Conservation (phyloP, 2,888 invertebrate species). For the Trachelus iudaicus region DNA sequence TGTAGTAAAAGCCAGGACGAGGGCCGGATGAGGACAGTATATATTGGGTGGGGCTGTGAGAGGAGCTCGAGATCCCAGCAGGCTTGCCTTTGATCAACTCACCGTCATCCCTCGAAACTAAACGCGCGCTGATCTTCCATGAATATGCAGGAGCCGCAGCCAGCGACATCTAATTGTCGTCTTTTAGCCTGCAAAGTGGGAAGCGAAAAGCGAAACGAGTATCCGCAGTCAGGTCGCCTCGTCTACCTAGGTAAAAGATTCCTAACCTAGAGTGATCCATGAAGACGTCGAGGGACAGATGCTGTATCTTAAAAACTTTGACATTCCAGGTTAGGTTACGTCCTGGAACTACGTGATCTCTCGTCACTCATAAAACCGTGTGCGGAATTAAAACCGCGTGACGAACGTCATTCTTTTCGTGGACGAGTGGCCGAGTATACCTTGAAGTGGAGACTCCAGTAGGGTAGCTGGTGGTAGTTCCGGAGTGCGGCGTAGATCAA, state of each 20-base stretch:
- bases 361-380: not conserved
- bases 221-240: not conserved
- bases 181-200: slow-evolving; percentile 32
- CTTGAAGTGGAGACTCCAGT: slow-evolving; percentile 35
- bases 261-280: not conserved
- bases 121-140: slow-evolving; percentile 59
- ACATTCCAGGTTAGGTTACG: not conserved
- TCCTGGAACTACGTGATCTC: not conserved
- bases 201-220: slow-evolving; percentile 14
- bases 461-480: slow-evolving; percentile 44
- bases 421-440: slow-evolving; percentile 35
- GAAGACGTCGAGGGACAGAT: not conserved
- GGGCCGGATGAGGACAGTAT: slow-evolving; percentile 25
- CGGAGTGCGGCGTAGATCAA: slow-evolving; percentile 61
- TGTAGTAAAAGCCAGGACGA: slow-evolving; percentile 40
- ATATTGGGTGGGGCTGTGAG: slow-evolving; percentile 50
- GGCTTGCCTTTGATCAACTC: slow-evolving; percentile 59
- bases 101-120: slow-evolving; percentile 55
- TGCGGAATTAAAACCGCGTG: slow-evolving; percentile 32
- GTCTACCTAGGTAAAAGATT: not conserved
- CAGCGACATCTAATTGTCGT: slow-evolving; percentile 55
- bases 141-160: slow-evolving; percentile 50
- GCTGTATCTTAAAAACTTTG: not conserved
- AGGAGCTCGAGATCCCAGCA: slow-evolving; percentile 46
- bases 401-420: slow-evolving; percentile 38